Conservation (phyloP, 1,140 invertebrate species). For the Nymphalis io region DNA sequence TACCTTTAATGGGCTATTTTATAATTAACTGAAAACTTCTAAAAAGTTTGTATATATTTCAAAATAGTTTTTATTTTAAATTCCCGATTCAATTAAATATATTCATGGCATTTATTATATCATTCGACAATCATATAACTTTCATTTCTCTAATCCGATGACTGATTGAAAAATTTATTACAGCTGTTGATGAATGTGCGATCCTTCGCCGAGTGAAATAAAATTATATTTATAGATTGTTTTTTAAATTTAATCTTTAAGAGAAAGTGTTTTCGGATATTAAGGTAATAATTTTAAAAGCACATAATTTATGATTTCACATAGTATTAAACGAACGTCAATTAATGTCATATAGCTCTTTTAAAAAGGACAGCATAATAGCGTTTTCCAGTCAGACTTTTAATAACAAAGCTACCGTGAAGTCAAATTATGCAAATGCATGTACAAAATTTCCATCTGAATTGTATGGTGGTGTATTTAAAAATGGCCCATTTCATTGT, state of each 20-base stretch:
- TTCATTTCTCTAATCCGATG: slow-evolving; percentile 9
- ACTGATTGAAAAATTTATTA: slow-evolving; percentile 13
- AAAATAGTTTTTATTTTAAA: too few relatives aligned
- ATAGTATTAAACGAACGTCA: slow-evolving; percentile 4
- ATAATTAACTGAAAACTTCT: too few relatives aligned
- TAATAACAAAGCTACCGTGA: slow-evolving; percentile 34
- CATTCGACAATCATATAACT: slow-evolving; percentile 3
- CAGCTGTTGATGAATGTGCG: background rate
- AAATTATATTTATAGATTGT: background rate
- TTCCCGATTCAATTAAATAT: background rate
- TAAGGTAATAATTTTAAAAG: slow-evolving; percentile 5
- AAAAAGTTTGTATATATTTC: too few relatives aligned
- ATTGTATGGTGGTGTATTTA: slow-evolving; percentile 33
- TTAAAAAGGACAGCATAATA: slow-evolving; percentile 34
- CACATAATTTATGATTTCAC: background rate
- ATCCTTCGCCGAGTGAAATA: background rate
- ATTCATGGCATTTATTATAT: slow-evolving; percentile 4
- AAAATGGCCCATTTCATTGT: slow-evolving; percentile 45
- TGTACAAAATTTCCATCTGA: slow-evolving; percentile 32
- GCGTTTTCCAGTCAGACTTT: slow-evolving; percentile 23
- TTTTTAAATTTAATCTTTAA: background rate
- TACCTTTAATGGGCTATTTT: too few relatives aligned
- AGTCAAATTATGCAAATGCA: slow-evolving; percentile 31
- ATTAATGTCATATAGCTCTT: slow-evolving; percentile 17
- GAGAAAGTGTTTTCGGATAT: slow-evolving; percentile 1